Base-by-base conservation (phyloP, 1,140 invertebrate genomes). In the Pseudoatta argentina region DNA sequence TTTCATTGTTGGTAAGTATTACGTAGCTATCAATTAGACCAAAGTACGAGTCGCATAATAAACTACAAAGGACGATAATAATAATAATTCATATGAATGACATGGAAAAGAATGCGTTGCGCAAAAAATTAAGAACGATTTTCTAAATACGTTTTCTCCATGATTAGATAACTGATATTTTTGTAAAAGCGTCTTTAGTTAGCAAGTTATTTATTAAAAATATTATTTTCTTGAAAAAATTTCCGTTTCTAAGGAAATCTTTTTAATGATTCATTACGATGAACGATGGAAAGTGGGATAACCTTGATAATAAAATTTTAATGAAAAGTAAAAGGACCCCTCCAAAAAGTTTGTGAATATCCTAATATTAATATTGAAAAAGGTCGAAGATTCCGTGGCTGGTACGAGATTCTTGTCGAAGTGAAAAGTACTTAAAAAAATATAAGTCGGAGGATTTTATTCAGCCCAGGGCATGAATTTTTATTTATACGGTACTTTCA, bases 341-440 rank as follows among this genome's bases (percentile, higher is more conserved):
- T 59, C 2, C 24, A 24, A 24, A 24, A 53, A 12, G 27, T 12
- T 3, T 27, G 18, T 44, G 63, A 24, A 67, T 51, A 83, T 83
- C 18, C 2, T 39, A 16, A 64, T 82, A 87, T 82, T 39, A 16
- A 64, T 82, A 88, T 82, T 14, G 61, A 71, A 69, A 75, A 66
- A 55, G 14, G 30, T 67, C 48, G 10, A 48, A n/a, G 53, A 88
- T 81, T 79, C 79, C 24, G 48, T 27, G 21, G 24, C 24, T 24
- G 30, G 21, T 21, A 39, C 7, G 3, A 14, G 34, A 51, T 51
- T 81, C 10, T 5, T 1, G 16, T 8, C 3, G 3, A 59, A 57
- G 51, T 12, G 7, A 24, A 73, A 30, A 73, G 24, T 61, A 27
- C 34, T 73, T 48, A 5, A n/a, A 14, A 72, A 75, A 73, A 57